Conservation (phyloP, 1,140 invertebrate genomes). For the Pentalonia nigronervosa region DNA sequence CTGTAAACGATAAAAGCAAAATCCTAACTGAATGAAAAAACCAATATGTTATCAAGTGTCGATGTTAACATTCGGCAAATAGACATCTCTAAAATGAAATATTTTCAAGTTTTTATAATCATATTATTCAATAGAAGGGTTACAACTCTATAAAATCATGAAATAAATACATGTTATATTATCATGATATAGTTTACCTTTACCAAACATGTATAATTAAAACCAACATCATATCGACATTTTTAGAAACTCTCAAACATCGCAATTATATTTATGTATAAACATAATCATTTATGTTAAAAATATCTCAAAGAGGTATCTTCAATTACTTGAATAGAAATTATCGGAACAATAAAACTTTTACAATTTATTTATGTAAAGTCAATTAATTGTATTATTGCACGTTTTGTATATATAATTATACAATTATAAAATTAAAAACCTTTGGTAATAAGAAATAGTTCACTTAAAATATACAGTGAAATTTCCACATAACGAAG, state of each 20-base stretch:
- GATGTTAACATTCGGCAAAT: background rate
- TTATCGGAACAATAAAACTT: background rate
- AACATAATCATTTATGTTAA: background rate
- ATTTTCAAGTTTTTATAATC: background rate
- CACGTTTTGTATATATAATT: background rate
- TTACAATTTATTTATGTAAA: background rate
- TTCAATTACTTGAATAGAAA: background rate
- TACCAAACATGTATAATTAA: background rate
- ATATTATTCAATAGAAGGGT: background rate
- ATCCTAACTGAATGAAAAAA: too few relatives aligned
- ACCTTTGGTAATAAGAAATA: background rate
- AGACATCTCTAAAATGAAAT: background rate
- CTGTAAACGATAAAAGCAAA: too few relatives aligned
- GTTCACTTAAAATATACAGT: too few relatives aligned
- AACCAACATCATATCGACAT: background rate
- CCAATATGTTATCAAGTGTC: background rate
- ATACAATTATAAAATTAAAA: background rate
- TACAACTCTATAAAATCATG: background rate
- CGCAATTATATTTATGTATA: background rate
- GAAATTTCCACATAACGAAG: too few relatives aligned
- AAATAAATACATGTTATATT: background rate
- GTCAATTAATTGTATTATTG: background rate
- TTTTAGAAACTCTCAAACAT: background rate
- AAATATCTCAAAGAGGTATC: background rate
- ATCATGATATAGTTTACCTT: background rate